Base-by-base conservation (phyloP, 2,888 invertebrate genomes). In the Lithosia quadra region DNA sequence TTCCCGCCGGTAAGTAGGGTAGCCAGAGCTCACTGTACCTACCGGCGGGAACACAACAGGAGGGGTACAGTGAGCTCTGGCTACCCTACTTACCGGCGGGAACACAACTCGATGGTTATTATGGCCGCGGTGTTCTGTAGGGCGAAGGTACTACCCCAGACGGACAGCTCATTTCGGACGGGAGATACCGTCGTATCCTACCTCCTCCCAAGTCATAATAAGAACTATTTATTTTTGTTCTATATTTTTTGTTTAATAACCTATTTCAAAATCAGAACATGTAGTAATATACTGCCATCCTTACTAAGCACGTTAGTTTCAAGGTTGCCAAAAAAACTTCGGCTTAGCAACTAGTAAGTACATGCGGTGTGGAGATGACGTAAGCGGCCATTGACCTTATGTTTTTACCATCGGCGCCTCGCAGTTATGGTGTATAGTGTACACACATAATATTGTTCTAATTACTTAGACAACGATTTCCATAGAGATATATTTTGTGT, bases 371-470 rank as follows among this genome's bases (percentile, higher is more conserved):
- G 71, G 60, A 57, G 75, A 79, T 87, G 85, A 87, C 82, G 87
- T 78, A 85, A 86, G 13, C 75, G 81, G 75, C 69, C 78, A 60
- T 67, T 76, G 83, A 84, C 68, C 80, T 65, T 59, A 13, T 73
- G 76, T 82, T 84, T 82, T 78, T 78, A 78, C 82, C 79, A 80
- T 80, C 79, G 86, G 86, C 86, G 86, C 86, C 82, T 76, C 65
- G 34, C 36, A 74, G 57, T 67, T 74, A 74, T 79, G 70, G 73
- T 72, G 71, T 70, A 63, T 65, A 69, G 72, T 73, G 71, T 73
- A 65, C 67, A 69, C 71, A 71, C 75, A 74, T 78, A 79, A 79
- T 82, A 78, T 76, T 73, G 79, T 79, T 77, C 75, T 77, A 79
- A 83, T 82, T 80, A 80, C 72, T 78, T 75, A 73, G 67, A 74